These are phyloP conservation scores for Trissolcus japonicus DNA, from an alignment of 2,888 invertebrate species.

Conservation along the genomic window DNA sequence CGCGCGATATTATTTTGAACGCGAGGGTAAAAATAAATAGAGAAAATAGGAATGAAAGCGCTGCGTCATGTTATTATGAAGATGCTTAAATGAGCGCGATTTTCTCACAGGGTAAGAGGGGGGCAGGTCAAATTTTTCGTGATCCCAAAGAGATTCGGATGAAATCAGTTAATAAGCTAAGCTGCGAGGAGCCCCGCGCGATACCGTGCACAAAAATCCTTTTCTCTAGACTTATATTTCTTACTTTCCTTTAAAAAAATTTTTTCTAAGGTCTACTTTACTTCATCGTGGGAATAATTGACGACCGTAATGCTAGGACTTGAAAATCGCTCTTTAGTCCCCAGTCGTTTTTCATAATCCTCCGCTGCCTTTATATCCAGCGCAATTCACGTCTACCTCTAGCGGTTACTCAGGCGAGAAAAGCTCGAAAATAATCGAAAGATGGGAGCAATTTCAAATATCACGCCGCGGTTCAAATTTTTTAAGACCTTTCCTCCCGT, in stretches of 20 bases:
- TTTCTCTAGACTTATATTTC: constrained; percentile 17
- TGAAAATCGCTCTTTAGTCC: constrained; percentile 57
- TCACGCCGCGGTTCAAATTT: constrained; percentile 28
- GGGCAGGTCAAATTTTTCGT: not conserved
- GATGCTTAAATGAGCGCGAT: constrained; percentile 1
- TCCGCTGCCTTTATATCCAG: constrained; percentile 53
- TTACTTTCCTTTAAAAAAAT: constrained; percentile 15
- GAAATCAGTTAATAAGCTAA: no score
- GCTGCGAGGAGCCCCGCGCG: no score
- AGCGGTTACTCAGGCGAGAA: constrained; percentile 53
- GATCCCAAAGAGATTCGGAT: no score
- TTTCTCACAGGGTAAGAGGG: not conserved
- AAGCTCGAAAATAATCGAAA: constrained; percentile 55
- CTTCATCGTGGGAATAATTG: constrained; percentile 55
- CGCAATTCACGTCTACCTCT: constrained; percentile 52
- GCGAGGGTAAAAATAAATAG: no score
- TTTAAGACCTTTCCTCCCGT: constrained; percentile 12
- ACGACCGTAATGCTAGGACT: constrained; percentile 56
- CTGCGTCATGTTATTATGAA: not conserved
- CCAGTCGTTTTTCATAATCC: constrained; percentile 56
- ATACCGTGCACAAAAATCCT: constrained; percentile 13
- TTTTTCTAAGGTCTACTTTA: constrained; percentile 55
- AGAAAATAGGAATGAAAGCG: not conserved
- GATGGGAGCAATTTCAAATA: constrained; percentile 52
- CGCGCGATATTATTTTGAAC: no score